Evolutionary conservation across 2,888 invertebrate species (phyloP).

Genomic region (Lepetodrilus schrolli): DNA sequence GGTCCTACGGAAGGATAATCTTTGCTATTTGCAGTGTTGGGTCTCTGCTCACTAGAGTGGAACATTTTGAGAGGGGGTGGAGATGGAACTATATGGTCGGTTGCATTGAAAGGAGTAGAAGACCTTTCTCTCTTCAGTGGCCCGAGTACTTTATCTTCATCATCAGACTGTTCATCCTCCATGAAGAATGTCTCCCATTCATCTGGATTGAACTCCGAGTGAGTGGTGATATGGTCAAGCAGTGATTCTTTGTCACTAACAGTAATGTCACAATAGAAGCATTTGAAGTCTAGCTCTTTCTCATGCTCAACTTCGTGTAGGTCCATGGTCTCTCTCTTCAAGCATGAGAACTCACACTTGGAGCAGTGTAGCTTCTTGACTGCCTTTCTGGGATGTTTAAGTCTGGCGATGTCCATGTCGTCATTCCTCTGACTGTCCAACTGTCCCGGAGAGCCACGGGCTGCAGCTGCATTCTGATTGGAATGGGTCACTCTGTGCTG

Average conservation of each 20-base stretch:
- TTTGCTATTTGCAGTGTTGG: not conserved
- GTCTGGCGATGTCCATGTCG: slow-evolving; percentile 42
- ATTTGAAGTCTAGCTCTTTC: slow-evolving; percentile 54
- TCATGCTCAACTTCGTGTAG: slow-evolving; percentile 64
- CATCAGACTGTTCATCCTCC: slow-evolving; percentile 14
- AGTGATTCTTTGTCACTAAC: slow-evolving; percentile 59
- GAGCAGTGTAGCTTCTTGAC: slow-evolving; percentile 63
- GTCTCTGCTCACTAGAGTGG: not conserved
- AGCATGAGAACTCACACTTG: slow-evolving; percentile 67
- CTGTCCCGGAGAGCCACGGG: slow-evolving; percentile 36
- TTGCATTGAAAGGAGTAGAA: not conserved
- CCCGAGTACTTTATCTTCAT: slow-evolving; percentile 33
- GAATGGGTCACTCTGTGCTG: slow-evolving; percentile 67
- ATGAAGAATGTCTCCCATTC: slow-evolving; percentile 53
- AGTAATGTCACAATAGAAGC: slow-evolving; percentile 66
- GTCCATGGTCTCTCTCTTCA: slow-evolving; percentile 54
- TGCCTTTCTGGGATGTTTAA: slow-evolving; percentile 48
- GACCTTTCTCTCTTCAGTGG: not conserved
- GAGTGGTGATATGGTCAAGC: slow-evolving; percentile 63
- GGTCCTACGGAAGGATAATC: not conserved
- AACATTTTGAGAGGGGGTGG: slow-evolving; percentile 1
- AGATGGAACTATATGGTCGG: slow-evolving; percentile 1
- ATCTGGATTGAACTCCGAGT: slow-evolving; percentile 61
- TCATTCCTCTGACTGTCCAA: slow-evolving; percentile 13
- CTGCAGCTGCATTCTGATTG: slow-evolving; percentile 33